Conservation (phyloP, 2,888 invertebrate genomes). For the Synanthedon tipuliformis region DNA sequence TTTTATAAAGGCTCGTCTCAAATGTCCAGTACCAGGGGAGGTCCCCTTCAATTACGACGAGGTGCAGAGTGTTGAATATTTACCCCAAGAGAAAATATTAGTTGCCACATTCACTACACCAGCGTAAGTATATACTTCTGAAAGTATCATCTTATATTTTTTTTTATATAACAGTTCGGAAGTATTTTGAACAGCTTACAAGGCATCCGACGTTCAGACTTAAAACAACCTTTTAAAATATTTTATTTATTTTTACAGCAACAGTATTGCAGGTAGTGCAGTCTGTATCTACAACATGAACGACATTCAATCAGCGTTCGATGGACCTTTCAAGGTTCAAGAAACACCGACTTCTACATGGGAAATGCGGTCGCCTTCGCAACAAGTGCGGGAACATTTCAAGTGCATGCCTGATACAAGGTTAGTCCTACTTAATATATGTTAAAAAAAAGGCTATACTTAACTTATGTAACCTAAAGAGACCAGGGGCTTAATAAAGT, state of each 20-base stretch:
- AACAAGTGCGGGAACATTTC: constrained; percentile 63
- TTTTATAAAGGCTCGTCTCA: constrained; percentile 86
- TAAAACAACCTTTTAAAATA: too few species aligned
- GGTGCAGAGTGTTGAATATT: constrained; percentile 85
- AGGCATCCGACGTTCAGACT: too few species aligned
- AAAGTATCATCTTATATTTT: too few species aligned
- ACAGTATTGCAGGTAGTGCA: constrained; percentile 91
- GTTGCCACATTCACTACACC: constrained; percentile 90
- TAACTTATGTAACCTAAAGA: too few species aligned
- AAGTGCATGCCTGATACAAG: constrained; percentile 63
- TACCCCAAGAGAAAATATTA: constrained; percentile 80
- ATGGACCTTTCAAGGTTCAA: constrained; percentile 89
- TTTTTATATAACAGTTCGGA: too few species aligned
- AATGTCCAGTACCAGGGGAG: constrained; percentile 86
- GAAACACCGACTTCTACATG: constrained; percentile 81
- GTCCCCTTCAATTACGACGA: constrained; percentile 91
- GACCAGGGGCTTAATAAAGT: too few species aligned
- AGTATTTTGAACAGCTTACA: too few species aligned
- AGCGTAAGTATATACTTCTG: constrained; percentile 53
- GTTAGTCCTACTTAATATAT: constrained; percentile 21
- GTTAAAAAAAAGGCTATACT: too few species aligned
- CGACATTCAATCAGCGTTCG: constrained; percentile 82
- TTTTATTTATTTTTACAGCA: constrained; percentile 52
- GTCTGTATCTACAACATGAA: constrained; percentile 91
- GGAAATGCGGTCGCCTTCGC: constrained; percentile 67